A percentile compares a stretch with the other conserved stretches of the same genome.
These are phyloP conservation scores for Eunapius fragilis DNA, from an alignment of 37 sponge, comb jelly and placozoan genomes.

Conservation along the genomic window DNA sequence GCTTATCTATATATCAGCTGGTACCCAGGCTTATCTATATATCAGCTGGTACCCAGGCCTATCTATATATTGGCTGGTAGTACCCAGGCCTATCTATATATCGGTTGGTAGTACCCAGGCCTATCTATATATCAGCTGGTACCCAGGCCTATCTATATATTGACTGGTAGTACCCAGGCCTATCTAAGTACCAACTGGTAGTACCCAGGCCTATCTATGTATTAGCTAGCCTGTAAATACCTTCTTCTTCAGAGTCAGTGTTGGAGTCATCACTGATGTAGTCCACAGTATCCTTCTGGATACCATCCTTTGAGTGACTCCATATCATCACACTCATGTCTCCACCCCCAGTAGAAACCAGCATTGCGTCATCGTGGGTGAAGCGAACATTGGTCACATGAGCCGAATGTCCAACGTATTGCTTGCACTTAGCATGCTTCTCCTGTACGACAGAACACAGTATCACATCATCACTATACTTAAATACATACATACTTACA, in stretches of 20 bases:
- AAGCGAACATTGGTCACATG: slow-evolving; percentile 98
- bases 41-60: no score
- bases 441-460: slow-evolving; percentile 16
- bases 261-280: slow-evolving; percentile 82
- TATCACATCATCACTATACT: not conserved
- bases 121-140: no score
- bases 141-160: no score
- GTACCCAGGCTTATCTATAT: no score
- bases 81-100: no score
- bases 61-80: no score
- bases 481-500: not conserved
- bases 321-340: slow-evolving; percentile 94
- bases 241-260: slow-evolving; percentile 91
- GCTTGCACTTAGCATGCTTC: slow-evolving; percentile 93
- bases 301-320: slow-evolving; percentile 27
- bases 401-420: slow-evolving; percentile 97
- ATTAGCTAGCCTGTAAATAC: not conserved
- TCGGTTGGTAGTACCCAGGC: no score
- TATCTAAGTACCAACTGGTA: no score
- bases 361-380: slow-evolving; percentile 64
- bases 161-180: no score
- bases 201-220: not conserved
- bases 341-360: slow-evolving; percentile 92
- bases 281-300: not conserved
- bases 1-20: no score